Conservation (phyloP, 2,797 vertebrate species). For the Rhinichthys osculus region DNA sequence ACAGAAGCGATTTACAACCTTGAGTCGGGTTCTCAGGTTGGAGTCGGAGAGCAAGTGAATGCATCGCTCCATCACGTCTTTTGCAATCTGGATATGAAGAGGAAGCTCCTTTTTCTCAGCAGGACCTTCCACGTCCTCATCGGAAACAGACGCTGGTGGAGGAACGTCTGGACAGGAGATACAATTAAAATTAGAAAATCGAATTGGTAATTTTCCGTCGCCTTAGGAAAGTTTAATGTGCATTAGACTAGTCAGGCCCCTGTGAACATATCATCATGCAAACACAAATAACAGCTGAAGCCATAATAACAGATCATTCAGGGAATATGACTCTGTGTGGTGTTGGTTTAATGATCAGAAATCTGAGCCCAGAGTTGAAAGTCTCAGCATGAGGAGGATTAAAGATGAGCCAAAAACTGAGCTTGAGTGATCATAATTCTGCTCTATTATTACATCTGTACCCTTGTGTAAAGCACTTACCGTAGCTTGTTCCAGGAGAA, state of each 20-base stretch:
- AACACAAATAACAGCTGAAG: background rate
- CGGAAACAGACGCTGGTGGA: slow-evolving; percentile 10
- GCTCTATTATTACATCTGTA: slow-evolving; percentile 8
- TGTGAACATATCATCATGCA: background rate
- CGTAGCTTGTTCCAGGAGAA: background rate
- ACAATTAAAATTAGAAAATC: background rate
- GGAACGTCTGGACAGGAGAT: slow-evolving; percentile 47
- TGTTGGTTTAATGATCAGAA: slow-evolving; percentile 15
- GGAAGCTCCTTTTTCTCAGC: slow-evolving; percentile 80
- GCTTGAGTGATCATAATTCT: background rate
- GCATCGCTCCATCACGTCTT: slow-evolving; percentile 89
- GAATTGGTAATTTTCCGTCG: background rate
- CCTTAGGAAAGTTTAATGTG: background rate
- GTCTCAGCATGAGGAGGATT: slow-evolving; percentile 56
- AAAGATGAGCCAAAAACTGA: background rate
- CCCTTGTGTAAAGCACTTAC: slow-evolving; percentile 7
- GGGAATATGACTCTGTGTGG: slow-evolving; percentile 42
- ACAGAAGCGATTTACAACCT: slow-evolving; percentile 75
- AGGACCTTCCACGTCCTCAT: slow-evolving; percentile 65
- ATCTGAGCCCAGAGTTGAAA: background rate
- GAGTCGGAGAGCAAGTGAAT: slow-evolving; percentile 86
- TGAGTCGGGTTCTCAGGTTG: slow-evolving; percentile 82
- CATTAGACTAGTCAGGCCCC: background rate
- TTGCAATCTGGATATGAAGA: slow-evolving; percentile 82
- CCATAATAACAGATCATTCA: background rate